Base-by-base conservation (phyloP, 2,888 invertebrate species). In the Octonoba sinensis region DNA sequence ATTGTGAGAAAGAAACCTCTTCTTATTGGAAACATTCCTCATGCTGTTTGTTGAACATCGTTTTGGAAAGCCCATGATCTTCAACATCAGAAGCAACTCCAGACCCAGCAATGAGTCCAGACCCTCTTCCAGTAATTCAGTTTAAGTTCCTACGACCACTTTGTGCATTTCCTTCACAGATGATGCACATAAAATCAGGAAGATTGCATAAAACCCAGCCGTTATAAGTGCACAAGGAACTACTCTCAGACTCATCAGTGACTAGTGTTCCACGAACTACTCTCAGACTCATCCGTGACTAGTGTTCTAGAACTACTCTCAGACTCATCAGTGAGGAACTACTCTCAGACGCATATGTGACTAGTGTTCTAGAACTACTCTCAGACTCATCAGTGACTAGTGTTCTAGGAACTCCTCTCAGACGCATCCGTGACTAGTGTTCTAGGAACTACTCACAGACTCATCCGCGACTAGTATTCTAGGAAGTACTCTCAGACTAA, bases 21-120 rank as follows among this genome's bases (percentile, higher is more conserved):
- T 56, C 60, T 67, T 1, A 81, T 73, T 13, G 79, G 79, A 69
- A 81, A 69, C 79, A 81, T 81, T 15, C 79, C 73, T 67, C 73
- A 81, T 18, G 73, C 73, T 13, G 73, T 73, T 6, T 69, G 22
- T 1, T 73, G 67, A 15, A 81, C 13, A 1, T 49, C 46, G 18
- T 74, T 73, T 62, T 69, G 67, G 49, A 69, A 81, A 8, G 67
- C 73, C n/a, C 16, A 69, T 36, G 0, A 81, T 15, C 51, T 74
- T 81, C 20, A 81, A 36, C 56, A 74, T 54, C 36, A 69, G 67
- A 4, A 81, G 44, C 51, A 81, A 56, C 11, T 81, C 79, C 8
- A 11, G 8, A 8, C 1, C 3, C 8, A 11, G 36, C 6, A 11
- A 8, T 8, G 36, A 36, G 11, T 8, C 3, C 3, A 36, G 11